Percentiles rank a stretch among this genome's conserved stretches.
phyloP scores from a whole-genome alignment of 2,888 invertebrate genomes.

The Morpho achilles region DNA sequence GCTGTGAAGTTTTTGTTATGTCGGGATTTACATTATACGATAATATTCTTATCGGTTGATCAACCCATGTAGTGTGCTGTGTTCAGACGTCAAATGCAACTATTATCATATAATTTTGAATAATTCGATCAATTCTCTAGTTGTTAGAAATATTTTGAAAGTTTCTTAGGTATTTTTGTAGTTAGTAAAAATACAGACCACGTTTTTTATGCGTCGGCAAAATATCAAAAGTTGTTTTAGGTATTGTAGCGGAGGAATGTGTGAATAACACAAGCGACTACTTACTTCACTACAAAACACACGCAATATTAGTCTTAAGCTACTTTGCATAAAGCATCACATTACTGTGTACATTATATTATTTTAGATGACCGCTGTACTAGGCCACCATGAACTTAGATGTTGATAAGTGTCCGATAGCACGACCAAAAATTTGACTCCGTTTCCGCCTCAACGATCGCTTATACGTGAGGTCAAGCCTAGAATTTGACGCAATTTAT shows the following conservation, averaged over 20 bases:
- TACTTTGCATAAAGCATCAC: conserved; percentile 19
- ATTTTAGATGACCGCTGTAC: conserved; percentile 33
- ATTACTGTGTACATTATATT: conserved; percentile 18
- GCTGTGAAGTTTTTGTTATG: conserved; percentile 23
- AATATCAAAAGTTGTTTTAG: conserved; percentile 60
- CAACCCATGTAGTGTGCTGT: conserved; percentile 44
- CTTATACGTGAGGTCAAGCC: conserved; percentile 39
- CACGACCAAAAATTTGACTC: conserved; percentile 56
- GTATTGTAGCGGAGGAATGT: conserved; percentile 35
- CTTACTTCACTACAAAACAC: conserved; percentile 10
- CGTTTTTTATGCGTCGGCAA: conserved; percentile 54
- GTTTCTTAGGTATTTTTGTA: background rate
- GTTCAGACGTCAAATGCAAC: conserved; percentile 44
- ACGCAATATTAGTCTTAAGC: conserved; percentile 25
- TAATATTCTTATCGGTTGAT: conserved; percentile 58
- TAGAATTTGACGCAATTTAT: conserved; percentile 30
- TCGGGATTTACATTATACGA: conserved; percentile 30
- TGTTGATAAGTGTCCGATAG: conserved; percentile 63
- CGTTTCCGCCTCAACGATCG: conserved; percentile 55
- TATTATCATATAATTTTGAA: no score
- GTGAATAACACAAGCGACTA: conserved; percentile 20
- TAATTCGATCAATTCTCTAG: no score
- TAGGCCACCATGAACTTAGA: conserved; percentile 60
- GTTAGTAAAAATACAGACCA: conserved; percentile 29
- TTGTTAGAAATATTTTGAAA: background rate